Conservation (phyloP, 2,888 invertebrate species). For the Dichetophora obliterata region DNA sequence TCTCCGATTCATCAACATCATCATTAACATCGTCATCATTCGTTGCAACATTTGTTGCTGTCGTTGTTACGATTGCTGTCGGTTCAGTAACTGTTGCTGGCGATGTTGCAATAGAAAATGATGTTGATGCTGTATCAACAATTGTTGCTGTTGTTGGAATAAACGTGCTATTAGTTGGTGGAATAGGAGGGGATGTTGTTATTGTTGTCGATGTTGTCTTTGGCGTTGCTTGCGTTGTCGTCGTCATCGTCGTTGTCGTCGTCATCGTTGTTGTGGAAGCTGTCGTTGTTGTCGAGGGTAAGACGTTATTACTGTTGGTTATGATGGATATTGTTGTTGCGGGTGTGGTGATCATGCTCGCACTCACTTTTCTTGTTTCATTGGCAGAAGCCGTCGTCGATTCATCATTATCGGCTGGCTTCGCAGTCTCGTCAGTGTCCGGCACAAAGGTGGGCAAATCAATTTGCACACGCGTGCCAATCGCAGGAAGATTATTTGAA, state of each 20-base stretch:
- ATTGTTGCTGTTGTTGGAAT: constrained; percentile 43
- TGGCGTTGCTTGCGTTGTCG: too few relatives aligned
- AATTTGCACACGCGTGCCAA: constrained; percentile 73
- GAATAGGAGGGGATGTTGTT: constrained; percentile 29
- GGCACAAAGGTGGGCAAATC: constrained; percentile 78
- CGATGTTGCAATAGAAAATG: constrained; percentile 24
- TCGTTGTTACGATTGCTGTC: not conserved
- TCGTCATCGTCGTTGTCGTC: too few relatives aligned
- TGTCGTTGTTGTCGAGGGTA: constrained; percentile 38
- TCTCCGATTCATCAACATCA: constrained; percentile 64
- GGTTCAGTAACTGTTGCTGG: constrained; percentile 21
- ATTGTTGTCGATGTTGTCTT: constrained; percentile 41
- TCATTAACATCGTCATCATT: constrained; percentile 11
- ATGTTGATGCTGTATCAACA: constrained; percentile 45
- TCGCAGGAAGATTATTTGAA: constrained; percentile 30
- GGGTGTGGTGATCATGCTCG: constrained; percentile 46
- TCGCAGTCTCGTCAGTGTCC: constrained; percentile 74
- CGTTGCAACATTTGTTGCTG: constrained; percentile 24
- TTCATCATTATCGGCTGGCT: constrained; percentile 55
- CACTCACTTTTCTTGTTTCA: constrained; percentile 58
- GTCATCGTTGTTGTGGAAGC: constrained; percentile 45
- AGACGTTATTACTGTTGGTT: not conserved
- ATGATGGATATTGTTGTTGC: constrained; percentile 26
- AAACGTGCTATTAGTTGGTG: constrained; percentile 32
- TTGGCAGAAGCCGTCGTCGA: constrained; percentile 50